These are phyloP conservation scores for Cryptus viduatorius DNA, from an alignment of 2,888 invertebrate genomes.

Conservation along the genomic window DNA sequence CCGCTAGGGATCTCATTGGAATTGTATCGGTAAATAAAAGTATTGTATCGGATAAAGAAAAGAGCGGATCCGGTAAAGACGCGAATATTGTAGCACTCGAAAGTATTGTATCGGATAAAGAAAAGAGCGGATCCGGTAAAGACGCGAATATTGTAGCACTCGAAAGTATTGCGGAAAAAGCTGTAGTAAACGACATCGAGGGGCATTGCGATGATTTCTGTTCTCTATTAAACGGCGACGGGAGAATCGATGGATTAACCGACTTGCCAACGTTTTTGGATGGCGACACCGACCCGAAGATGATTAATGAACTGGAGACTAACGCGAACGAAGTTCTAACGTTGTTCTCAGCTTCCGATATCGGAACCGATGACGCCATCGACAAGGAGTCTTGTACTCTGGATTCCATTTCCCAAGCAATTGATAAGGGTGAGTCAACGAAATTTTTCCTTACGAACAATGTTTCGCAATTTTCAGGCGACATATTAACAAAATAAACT, in stretches of 20 bases:
- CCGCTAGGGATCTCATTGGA: not conserved
- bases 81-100: not conserved
- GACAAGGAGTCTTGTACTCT: slow-evolving; percentile 28
- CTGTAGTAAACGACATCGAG: not conserved
- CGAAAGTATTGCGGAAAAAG: not conserved
- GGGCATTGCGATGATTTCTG: not conserved
- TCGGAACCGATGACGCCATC: not conserved
- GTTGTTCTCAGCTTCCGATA: not conserved
- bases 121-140: too few relatives aligned
- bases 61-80: not conserved
- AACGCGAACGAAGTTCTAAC: not conserved
- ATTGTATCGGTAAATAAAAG: not conserved
- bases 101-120: not conserved
- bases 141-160: not conserved
- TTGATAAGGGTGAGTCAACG: slow-evolving; percentile 48
- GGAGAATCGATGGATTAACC: not conserved
- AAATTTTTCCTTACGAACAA: not conserved
- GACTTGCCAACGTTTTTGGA: slow-evolving; percentile 1
- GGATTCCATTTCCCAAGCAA: slow-evolving; percentile 44
- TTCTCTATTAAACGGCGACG: not conserved
- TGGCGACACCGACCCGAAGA: not conserved
- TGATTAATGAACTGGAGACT: not conserved
- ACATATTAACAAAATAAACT: not conserved
- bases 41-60: not conserved
- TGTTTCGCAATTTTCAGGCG: too few relatives aligned